Base-by-base conservation (phyloP, 2,797 vertebrate genomes). In the Discoglossus pictus region DNA sequence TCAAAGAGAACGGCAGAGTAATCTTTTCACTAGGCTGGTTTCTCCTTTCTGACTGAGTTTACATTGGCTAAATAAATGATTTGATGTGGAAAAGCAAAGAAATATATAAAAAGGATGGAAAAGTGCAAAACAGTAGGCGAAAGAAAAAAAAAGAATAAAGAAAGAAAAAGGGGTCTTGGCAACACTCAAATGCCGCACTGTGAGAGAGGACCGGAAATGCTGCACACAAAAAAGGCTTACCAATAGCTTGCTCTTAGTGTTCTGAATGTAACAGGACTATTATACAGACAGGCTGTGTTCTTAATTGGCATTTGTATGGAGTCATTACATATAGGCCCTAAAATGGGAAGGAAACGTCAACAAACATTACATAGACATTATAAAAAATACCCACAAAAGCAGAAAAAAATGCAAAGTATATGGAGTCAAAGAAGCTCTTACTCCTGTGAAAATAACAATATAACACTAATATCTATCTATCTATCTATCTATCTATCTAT, bases 161-260 rank as follows among this genome's bases (percentile, higher is more conserved):
- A 36, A 18, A 24, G n/a, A 50, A 11, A 50, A 64, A 73, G 64
- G 52, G 58, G 23, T 50, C 58, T n/a, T 72, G 73, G 76, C 72
- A 72, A 61, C 0, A 1, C 50, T 58, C 46, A 75, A 81, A 77
- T 74, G 34, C 56, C 56, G 42, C 66, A 62, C 67, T 55, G 35
- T 71, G 74, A 40, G 58, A 23, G 73, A 68, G 46, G 65, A 56
- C 55, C 16, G 5, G 75, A 75, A 78, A 60, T 50, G 6, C 17
- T 47, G 38, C 73, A 76, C 76, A 78, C 76, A 65, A 65, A 79
- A 76, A 64, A 43, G 18, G 40, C 54, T 46, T 17, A 62, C 75
- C 73, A 50, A 50, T 68, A 79, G 60, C 61, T 70, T 66, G 68
- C 55, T 46, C 69, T 65, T 55, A 42, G 74, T 72, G 78, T 75